phyloP scores from a whole-genome alignment of 2,113 vertebrate genomes.

The Sapajus apella region DNA sequence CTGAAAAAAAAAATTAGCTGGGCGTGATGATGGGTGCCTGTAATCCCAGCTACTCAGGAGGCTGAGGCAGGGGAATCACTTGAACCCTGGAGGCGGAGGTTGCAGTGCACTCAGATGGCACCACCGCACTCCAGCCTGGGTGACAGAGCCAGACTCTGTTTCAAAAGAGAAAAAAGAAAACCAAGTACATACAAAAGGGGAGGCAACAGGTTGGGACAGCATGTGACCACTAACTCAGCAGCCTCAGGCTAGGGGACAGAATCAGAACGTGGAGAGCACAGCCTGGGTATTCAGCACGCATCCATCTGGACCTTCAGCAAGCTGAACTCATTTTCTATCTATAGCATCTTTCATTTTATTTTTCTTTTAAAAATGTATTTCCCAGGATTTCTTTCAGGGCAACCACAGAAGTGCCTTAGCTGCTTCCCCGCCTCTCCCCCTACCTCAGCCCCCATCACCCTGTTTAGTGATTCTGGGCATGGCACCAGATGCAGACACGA shows the following conservation, averaged over 20 bases:
- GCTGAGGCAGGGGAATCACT: too few species aligned
- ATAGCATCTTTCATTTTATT: background rate
- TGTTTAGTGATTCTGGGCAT: background rate
- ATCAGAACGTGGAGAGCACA: background rate
- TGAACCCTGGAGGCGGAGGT: too few species aligned
- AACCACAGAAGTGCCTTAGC: background rate
- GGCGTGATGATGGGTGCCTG: too few species aligned
- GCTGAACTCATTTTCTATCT: constrained; percentile 41
- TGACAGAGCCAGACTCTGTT: too few species aligned
- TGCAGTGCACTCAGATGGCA: too few species aligned
- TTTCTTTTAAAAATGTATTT: constrained; percentile 46
- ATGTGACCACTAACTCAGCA: background rate
- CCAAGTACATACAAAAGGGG: background rate
- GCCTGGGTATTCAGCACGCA: background rate
- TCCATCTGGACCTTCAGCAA: background rate
- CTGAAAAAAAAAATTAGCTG: too few species aligned
- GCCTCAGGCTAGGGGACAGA: background rate
- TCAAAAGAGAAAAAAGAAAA: background rate
- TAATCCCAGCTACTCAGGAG: too few species aligned
- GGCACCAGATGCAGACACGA: background rate
- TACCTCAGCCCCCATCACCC: background rate
- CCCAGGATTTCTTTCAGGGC: background rate
- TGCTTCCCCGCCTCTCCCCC: background rate
- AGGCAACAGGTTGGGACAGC: background rate
- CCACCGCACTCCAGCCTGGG: too few species aligned